A percentile compares a stretch with the other conserved stretches of the same genome.
These are phyloP conservation scores for Blera fallax DNA, from an alignment of 2,888 invertebrate genomes.

Conservation along the genomic window DNA sequence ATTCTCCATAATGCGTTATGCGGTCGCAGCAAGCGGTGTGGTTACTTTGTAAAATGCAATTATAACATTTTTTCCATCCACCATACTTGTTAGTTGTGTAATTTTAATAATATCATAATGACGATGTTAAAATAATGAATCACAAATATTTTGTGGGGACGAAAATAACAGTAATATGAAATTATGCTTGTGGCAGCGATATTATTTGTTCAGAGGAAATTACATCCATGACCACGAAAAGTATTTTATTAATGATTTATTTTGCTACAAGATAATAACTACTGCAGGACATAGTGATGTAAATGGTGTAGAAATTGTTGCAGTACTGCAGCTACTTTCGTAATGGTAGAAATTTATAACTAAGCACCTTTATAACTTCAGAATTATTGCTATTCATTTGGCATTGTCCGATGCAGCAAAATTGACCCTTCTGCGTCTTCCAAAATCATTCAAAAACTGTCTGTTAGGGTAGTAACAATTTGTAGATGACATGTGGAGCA, in stretches of 20 bases:
- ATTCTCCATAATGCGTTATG: constrained; percentile 49
- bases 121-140: constrained; percentile 50
- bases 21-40: constrained; percentile 26
- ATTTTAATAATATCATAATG: constrained; percentile 67
- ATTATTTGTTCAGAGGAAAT: neutral
- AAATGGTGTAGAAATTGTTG: neutral
- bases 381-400: neutral
- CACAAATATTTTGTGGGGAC: constrained; percentile 58
- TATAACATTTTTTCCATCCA: constrained; percentile 29
- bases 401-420: too few species aligned
- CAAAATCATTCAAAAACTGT: too few species aligned
- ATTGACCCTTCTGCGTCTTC: too few species aligned
- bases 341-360: neutral
- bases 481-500: too few species aligned
- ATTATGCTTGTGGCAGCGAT: neutral
- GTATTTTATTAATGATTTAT: neutral
- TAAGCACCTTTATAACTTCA: neutral
- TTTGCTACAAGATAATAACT: neutral
- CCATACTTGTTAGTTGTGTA: constrained; percentile 50
- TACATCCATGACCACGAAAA: neutral
- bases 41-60: constrained; percentile 67
- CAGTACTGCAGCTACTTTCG: neutral
- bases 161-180: constrained; percentile 1
- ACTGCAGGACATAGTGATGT: neutral
- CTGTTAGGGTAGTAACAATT: too few species aligned